A percentile compares a stretch with the other conserved stretches of the same genome.
These are phyloP conservation scores for Carassius auratus DNA, from an alignment of 2,113 vertebrate genomes.

Conservation along the genomic window DNA sequence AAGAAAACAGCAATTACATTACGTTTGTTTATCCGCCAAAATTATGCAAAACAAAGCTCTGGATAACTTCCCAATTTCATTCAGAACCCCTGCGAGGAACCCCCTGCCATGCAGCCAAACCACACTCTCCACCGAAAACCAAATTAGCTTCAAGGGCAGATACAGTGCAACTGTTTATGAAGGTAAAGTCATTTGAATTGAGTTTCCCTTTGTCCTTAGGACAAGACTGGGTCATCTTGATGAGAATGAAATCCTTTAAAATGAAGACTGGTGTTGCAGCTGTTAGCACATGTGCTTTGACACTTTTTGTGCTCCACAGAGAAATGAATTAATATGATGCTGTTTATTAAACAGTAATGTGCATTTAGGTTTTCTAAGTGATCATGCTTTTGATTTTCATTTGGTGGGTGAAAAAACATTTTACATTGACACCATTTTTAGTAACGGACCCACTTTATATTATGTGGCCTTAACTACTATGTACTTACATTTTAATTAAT, in stretches of 20 bases:
- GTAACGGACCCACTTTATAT: background rate
- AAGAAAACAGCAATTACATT: conserved; percentile 10
- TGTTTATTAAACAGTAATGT: too few relatives aligned
- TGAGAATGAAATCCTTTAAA: background rate
- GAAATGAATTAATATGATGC: too few relatives aligned
- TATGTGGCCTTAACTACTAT: too few relatives aligned
- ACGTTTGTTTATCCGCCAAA: background rate
- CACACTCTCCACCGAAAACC: background rate
- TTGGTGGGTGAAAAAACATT: too few relatives aligned
- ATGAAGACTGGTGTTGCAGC: background rate
- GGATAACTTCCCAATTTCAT: conserved; percentile 17
- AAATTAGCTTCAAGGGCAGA: conserved; percentile 15
- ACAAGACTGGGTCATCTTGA: background rate
- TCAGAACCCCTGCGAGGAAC: conserved; percentile 17
- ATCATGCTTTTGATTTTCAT: too few relatives aligned
- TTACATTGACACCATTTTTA: background rate
- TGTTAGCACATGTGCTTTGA: background rate
- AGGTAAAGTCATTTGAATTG: background rate
- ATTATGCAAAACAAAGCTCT: conserved; percentile 7
- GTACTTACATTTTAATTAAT: too few relatives aligned
- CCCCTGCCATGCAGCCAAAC: conserved; percentile 21
- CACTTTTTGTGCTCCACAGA: background rate
- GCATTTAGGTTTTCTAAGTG: too few relatives aligned
- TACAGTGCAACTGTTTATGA: background rate
- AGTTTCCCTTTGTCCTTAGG: background rate